Evolutionary conservation across 1,140 invertebrate genomes (phyloP).

Genomic region (Mizuhopecten yessoensis): DNA sequence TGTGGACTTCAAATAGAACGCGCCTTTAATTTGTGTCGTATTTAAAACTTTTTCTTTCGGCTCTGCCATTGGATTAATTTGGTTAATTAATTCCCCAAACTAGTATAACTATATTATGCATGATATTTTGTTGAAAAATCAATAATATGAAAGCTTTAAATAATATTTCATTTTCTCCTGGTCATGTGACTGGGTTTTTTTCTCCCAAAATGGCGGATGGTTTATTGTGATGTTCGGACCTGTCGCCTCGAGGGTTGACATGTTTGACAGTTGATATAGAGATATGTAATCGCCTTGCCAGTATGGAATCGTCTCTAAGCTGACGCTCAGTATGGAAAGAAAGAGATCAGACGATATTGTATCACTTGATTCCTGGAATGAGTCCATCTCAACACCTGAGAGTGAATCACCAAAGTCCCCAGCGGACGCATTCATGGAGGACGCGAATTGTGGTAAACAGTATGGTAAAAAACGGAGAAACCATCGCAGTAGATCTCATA

Average conservation of each 20-base stretch:
- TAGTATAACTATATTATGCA: too few species aligned
- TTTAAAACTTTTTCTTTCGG: neutral
- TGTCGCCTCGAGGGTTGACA: neutral
- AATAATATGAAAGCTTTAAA: too few species aligned
- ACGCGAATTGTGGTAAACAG: neutral
- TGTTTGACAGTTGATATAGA: neutral
- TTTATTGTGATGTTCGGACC: neutral
- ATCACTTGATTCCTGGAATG: slow-evolving; percentile 72
- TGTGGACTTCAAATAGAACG: neutral
- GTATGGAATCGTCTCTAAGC: neutral
- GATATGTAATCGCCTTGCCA: neutral
- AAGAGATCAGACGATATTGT: slow-evolving; percentile 66
- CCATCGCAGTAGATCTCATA: slow-evolving; percentile 42
- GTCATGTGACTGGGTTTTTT: neutral
- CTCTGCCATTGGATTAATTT: too few species aligned
- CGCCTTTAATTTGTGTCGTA: neutral
- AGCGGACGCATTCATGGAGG: slow-evolving; percentile 41
- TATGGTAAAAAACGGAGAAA: neutral
- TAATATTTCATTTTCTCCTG: neutral
- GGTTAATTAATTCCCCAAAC: too few species aligned
- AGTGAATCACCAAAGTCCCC: slow-evolving; percentile 6
- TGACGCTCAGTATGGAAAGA: slow-evolving; percentile 22
- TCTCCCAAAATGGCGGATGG: slow-evolving; percentile 23
- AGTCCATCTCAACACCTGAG: slow-evolving; percentile 46
- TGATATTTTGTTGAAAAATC: too few species aligned